Evolutionary conservation across 2,113 vertebrate genomes (phyloP).

Genomic region (Lanius ludovicianus): DNA sequence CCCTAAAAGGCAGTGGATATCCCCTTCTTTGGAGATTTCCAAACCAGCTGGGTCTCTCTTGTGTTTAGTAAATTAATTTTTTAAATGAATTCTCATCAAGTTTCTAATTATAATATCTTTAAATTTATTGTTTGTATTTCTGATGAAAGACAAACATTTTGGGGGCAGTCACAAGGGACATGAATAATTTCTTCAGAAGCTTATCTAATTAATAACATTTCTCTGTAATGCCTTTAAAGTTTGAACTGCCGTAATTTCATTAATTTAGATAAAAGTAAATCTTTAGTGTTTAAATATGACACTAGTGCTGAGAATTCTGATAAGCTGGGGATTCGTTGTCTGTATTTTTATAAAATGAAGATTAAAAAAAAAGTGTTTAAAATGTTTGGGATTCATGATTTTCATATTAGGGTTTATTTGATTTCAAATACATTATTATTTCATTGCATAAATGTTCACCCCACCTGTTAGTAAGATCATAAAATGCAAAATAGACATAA

Average conservation of each 20-base stretch:
- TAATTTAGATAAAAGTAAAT: slow-evolving; percentile 85
- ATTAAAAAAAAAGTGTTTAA: not conserved
- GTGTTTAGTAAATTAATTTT: slow-evolving; percentile 73
- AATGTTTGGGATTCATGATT: not conserved
- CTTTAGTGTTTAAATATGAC: slow-evolving; percentile 68
- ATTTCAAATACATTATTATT: not conserved
- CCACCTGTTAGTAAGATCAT: not conserved
- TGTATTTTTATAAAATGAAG: slow-evolving; percentile 15
- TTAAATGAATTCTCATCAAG: slow-evolving; percentile 74
- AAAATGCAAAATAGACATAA: not conserved
- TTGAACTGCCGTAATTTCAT: slow-evolving; percentile 82
- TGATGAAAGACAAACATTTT: slow-evolving; percentile 88
- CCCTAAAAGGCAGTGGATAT: not conserved
- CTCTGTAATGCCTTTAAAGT: slow-evolving; percentile 87
- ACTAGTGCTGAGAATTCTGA: slow-evolving; percentile 56
- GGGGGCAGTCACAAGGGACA: slow-evolving; percentile 78
- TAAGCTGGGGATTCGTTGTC: slow-evolving; percentile 48
- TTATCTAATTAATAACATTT: slow-evolving; percentile 87
- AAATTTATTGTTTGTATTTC: slow-evolving; percentile 80
- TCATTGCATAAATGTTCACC: not conserved
- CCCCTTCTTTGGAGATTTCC: slow-evolving; percentile 38
- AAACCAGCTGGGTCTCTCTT: slow-evolving; percentile 16
- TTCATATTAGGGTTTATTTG: not conserved
- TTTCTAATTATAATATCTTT: slow-evolving; percentile 79
- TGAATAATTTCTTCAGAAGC: slow-evolving; percentile 91